These are phyloP conservation scores for Pyrgilauda ruficollis DNA, from an alignment of 2,113 vertebrate species.

Conservation along the genomic window DNA sequence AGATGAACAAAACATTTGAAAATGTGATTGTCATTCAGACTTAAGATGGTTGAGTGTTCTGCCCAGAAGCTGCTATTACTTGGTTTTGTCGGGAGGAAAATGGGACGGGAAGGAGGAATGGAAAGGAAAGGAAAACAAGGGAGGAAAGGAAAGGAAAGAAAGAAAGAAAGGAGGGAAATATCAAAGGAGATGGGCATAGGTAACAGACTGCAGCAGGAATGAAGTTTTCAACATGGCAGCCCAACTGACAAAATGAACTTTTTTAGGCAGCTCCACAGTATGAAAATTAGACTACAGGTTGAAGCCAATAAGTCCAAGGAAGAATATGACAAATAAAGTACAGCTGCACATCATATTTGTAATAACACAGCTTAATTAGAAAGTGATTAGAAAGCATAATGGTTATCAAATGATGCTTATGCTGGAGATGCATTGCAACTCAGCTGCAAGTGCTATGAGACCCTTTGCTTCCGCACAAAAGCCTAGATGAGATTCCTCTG, in stretches of 20 bases:
- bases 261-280: not conserved
- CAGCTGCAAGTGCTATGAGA: not conserved
- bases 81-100: not conserved
- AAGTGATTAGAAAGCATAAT: slow-evolving; percentile 36
- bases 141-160: not conserved
- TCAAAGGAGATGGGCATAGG: not conserved
- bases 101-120: not conserved
- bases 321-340: not conserved
- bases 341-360: not conserved
- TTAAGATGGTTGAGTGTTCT: not conserved
- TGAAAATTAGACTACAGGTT: not conserved
- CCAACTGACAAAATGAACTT: not conserved
- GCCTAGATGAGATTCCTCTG: not conserved
- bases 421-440: not conserved
- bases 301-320: not conserved
- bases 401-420: slow-evolving; percentile 31
- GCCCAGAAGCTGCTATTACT: not conserved
- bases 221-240: not conserved
- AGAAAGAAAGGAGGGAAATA: not conserved
- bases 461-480: slow-evolving; percentile 13
- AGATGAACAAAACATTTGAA: not conserved
- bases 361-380: slow-evolving; percentile 37
- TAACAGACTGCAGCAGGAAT: not conserved
- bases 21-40: not conserved
- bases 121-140: not conserved